Evolutionary conservation across 2,113 vertebrate genomes (phyloP), one percentile per base, ranked within the genome.

Genomic region (Nycticorax nycticorax): DNA sequence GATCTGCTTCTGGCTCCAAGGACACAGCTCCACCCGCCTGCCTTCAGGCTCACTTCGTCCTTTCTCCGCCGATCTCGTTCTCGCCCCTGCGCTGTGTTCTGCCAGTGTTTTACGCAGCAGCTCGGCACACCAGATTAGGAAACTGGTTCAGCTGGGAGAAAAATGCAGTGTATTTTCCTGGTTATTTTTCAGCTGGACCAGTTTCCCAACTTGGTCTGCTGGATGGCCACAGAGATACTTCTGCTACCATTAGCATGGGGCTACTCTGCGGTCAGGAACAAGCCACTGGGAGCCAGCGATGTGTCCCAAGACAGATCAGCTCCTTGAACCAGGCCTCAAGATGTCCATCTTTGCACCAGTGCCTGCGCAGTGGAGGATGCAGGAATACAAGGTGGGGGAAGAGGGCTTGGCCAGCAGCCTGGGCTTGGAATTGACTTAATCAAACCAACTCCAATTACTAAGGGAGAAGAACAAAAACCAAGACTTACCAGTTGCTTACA

Each of bases 81-180:
- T 69, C 59, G 56, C 21, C 69, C n/a, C 64, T 67, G 41, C 9
- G 9, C 41, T 10, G 9, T 37, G n/a, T 24, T 71, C 47, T 93
- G 52, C 64, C n/a, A 52, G 28, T 74, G 55, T 89, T 84, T 73
- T 5, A 43, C 14, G 11, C 43, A 83, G 57, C 33, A 79, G 53
- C 27, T 60, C 2, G 2, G 32, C n/a, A 62, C 32, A 55, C 57
- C 22, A 30, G 22, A 33, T 75, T 23, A 39, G n/a, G 55, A 92
- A 91, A 69, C 67, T 23, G 16, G 8, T 48, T 88, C 63, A 90
- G 6, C 41, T 74, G 37, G 68, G 37, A 84, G 41, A 48, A 93
- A 74, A 92, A n/a, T 0, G 0, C 6, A 11, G 20, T 35, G 3
- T 8, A 0, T 64, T 95, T 60, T 73, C 39, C 39, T 35, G 27